These are phyloP conservation scores for Stenoptilia bipunctidactyla DNA, from an alignment of 2,888 invertebrate species.

Conservation along the genomic window DNA sequence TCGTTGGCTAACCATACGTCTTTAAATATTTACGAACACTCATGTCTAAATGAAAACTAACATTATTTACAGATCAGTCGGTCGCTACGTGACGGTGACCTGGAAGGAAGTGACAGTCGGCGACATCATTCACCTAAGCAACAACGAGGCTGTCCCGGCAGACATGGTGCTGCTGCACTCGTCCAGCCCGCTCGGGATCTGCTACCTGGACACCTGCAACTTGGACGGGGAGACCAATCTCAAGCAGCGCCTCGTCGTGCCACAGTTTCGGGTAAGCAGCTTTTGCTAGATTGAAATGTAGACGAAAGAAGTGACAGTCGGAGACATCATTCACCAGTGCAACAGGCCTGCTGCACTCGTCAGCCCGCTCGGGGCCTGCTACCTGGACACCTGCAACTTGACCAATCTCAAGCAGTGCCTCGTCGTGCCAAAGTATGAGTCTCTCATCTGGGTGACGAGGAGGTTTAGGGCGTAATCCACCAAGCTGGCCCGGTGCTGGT, in stretches of 20 bases:
- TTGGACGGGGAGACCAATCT: conserved; percentile 96
- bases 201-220: conserved; percentile 96
- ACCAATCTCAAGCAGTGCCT: conserved; percentile 94
- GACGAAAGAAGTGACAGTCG: conserved; percentile 92
- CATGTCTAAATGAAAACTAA: no score
- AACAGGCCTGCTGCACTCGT: conserved; percentile 98
- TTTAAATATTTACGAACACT: no score
- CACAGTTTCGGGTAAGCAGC: conserved; percentile 78
- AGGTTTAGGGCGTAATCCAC: no score
- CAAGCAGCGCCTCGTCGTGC: conserved; percentile 90
- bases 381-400: conserved; percentile 95
- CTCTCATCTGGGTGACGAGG: no score
- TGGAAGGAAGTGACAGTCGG: conserved; percentile 95
- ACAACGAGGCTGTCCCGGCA: conserved; percentile 96
- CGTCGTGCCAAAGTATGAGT: conserved; percentile 84
- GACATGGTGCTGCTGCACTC: conserved; percentile 92
- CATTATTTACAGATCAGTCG: conserved; percentile 80
- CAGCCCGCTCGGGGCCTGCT: conserved; percentile 89
- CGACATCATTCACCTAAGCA: conserved; percentile 94
- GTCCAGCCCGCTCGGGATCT: conserved; percentile 89
- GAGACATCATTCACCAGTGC: conserved; percentile 94
- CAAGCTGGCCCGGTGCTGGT: no score
- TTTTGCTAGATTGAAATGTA: no score
- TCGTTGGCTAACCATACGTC: no score
- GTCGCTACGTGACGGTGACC: conserved; percentile 85